Evolutionary conservation across 2,113 vertebrate genomes (phyloP), one percentile per base, ranked within the genome.

Genomic region (Helogale parvula): DNA sequence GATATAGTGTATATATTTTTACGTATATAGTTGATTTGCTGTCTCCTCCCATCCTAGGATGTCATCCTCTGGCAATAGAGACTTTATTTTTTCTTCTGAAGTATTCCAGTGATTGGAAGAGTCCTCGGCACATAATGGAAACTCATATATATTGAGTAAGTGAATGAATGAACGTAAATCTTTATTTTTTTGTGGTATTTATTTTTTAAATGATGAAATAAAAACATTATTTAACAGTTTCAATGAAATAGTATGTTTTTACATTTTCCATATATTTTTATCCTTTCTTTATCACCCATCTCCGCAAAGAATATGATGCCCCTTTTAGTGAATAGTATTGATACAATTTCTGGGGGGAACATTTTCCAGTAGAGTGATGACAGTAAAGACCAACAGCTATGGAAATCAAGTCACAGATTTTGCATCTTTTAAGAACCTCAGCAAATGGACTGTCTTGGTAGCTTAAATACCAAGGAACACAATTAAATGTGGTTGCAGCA

Each of bases 211-310:
- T 57, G 14, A 60, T 90, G 21, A 94, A 90, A 87, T 80, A 94
- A 91, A 95, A 97, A 88, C 80, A 84, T 54, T 33, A 60, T 66
- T 88, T 13, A 63, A 52, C 11, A 50, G 9, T 79, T 93, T 77
- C 16, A 65, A 71, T 35, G n/a, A 94, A 87, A 88, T 38, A 33
- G 47, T 52, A 66, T 29, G 50, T n/a, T 45, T 90, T 80, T 93
- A 81, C 80, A 60, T 97, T 95, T 94, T 77, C 45, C 35, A 81
- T n/a, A 35, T 23, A 31, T 94, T 41, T 96, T 93, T 80, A 71
- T 50, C 50, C 6, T 92, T 96, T 94, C 23, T 79, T 88, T 16
- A 41, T 88, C 23, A 82, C 2, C 2, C 11, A 71, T 25, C 33
- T 4, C 60, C 19, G 13, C 33, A 66, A 63, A 92, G 19, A 86